These are phyloP conservation scores for Eristalinus sepulchralis DNA, from an alignment of 2,888 invertebrate genomes.

Conservation along the genomic window DNA sequence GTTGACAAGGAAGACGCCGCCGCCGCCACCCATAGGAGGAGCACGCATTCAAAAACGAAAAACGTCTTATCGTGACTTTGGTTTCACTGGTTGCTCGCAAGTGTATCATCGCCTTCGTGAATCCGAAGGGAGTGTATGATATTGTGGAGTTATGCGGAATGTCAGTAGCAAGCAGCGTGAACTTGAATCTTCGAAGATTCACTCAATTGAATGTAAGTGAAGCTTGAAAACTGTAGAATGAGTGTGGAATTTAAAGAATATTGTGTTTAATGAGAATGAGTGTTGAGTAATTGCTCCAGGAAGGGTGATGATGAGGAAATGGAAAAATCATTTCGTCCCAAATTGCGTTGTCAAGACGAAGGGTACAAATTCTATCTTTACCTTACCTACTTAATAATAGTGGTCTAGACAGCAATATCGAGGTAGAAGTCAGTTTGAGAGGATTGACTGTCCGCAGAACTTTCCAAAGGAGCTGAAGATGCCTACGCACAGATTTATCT, in stretches of 20 bases:
- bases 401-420: too few relatives aligned
- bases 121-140: not conserved
- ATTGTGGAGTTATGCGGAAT: not conserved
- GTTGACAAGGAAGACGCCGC: not conserved
- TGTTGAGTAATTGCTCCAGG: too few relatives aligned
- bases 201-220: not conserved
- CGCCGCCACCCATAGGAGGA: not conserved
- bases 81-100: not conserved
- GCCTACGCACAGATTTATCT: too few relatives aligned
- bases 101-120: not conserved
- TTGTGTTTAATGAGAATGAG: not conserved
- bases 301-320: too few relatives aligned
- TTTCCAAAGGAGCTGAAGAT: too few relatives aligned
- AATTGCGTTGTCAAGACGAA: too few relatives aligned
- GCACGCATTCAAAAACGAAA: not conserved
- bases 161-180: not conserved
- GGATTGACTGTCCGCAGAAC: too few relatives aligned
- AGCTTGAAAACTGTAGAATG: not conserved
- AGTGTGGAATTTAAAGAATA: not conserved
- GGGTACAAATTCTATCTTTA: too few relatives aligned
- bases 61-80: not conserved
- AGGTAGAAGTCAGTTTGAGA: too few relatives aligned
- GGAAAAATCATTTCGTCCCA: too few relatives aligned
- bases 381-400: too few relatives aligned
- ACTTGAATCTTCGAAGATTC: not conserved